phyloP scores from a whole-genome alignment of 64 coral and sea anemone genomes.

The Pocillopora verrucosa region DNA sequence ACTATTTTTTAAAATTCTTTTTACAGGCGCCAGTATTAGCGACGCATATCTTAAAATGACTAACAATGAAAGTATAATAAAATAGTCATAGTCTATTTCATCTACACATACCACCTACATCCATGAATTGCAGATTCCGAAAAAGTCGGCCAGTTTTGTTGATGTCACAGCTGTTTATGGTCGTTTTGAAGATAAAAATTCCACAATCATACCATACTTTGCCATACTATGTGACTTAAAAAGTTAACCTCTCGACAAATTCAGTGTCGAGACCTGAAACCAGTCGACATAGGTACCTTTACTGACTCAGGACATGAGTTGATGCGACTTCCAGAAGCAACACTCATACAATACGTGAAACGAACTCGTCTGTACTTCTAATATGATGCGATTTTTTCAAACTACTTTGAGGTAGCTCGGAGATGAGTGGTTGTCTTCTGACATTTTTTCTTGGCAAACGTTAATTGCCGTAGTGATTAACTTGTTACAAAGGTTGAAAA shows the following conservation, averaged over 20 bases:
- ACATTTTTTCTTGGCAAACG: slow-evolving; percentile 51
- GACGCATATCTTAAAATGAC: too few species aligned
- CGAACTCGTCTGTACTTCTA: neutral
- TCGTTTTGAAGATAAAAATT: neutral
- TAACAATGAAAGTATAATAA: neutral
- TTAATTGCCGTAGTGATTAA: slow-evolving; percentile 40
- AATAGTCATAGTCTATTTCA: neutral
- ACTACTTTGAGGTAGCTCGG: neutral
- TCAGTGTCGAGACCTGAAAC: neutral
- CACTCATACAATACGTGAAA: neutral
- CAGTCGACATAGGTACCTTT: neutral
- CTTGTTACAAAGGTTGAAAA: slow-evolving; percentile 4
- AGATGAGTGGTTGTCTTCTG: slow-evolving; percentile 24
- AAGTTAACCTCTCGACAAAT: neutral
- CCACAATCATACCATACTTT: neutral
- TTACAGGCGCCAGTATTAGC: neutral
- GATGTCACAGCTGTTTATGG: neutral
- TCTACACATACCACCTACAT: neutral
- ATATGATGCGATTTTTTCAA: slow-evolving; percentile 8
- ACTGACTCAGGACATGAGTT: neutral
- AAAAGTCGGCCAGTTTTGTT: neutral
- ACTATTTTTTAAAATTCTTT: neutral
- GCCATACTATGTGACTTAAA: neutral
- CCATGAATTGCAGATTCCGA: neutral
- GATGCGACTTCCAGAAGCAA: neutral